Percentiles rank a stretch among this genome's conserved stretches.
phyloP scores from a whole-genome alignment of 1,140 invertebrate genomes.

The Archegozetes longisetosus region DNA sequence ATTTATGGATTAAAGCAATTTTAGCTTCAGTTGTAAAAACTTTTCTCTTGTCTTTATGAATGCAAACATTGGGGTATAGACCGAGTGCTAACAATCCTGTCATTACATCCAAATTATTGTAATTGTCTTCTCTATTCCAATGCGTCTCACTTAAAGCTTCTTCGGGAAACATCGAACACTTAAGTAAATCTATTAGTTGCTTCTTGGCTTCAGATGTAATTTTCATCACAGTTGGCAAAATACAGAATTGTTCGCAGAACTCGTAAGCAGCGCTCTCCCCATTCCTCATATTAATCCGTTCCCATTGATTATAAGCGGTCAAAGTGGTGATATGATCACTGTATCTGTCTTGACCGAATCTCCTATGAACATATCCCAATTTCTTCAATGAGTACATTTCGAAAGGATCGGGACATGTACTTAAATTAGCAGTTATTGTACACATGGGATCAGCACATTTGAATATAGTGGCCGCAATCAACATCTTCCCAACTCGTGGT shows the following conservation, averaged over 20 bases:
- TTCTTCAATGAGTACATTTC: background rate
- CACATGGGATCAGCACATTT: constrained; percentile 67
- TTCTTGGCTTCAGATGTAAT: constrained; percentile 84
- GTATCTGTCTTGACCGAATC: constrained; percentile 39
- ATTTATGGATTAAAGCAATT: constrained; percentile 84
- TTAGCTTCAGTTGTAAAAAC: constrained; percentile 89
- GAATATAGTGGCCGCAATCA: constrained; percentile 65
- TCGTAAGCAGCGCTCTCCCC: constrained; percentile 60
- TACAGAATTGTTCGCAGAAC: constrained; percentile 78
- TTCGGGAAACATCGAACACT: constrained; percentile 70
- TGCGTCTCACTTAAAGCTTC: constrained; percentile 50
- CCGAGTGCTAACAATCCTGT: constrained; percentile 73
- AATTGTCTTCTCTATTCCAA: constrained; percentile 41
- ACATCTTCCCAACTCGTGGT: constrained; percentile 47
- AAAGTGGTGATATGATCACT: constrained; percentile 92
- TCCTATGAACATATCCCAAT: background rate
- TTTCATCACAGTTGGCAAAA: constrained; percentile 60
- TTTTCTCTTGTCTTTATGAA: constrained; percentile 85
- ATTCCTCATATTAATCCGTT: constrained; percentile 48
- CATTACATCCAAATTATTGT: constrained; percentile 24
- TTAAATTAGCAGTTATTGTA: constrained; percentile 72
- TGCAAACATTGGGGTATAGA: constrained; percentile 90
- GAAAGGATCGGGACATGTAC: constrained; percentile 80
- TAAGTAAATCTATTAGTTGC: constrained; percentile 69
- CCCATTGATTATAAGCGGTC: constrained; percentile 78